Evolutionary conservation across 2,888 invertebrate species (phyloP).

Genomic region (Metallyticus violacea): DNA sequence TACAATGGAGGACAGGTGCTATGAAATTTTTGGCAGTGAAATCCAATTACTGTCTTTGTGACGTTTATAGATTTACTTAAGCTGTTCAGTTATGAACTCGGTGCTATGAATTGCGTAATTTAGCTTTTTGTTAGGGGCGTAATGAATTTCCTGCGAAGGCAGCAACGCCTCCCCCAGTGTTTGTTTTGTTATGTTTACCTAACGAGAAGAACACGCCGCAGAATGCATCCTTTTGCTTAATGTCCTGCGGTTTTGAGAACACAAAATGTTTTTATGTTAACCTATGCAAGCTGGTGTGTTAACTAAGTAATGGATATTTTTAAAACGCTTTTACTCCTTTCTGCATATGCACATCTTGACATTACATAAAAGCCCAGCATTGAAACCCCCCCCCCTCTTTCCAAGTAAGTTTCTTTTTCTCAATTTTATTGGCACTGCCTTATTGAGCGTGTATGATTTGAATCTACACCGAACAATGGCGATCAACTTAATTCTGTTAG

Average conservation of each 20-base stretch:
- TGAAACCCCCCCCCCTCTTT: no score
- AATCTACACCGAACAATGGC: no score
- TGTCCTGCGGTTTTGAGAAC: not conserved
- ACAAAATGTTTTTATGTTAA: not conserved
- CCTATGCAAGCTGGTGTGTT: not conserved
- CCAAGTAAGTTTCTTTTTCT: no score
- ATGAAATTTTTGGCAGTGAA: not conserved
- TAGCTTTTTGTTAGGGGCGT: not conserved
- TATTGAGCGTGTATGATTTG: no score
- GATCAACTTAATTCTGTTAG: no score
- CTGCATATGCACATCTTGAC: not conserved
- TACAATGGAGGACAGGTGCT: not conserved
- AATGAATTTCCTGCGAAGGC: not conserved
- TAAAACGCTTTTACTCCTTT: no score
- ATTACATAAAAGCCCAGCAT: not conserved
- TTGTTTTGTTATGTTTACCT: not conserved
- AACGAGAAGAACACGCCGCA: not conserved
- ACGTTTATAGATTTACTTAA: not conserved
- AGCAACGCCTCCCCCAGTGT: not conserved
- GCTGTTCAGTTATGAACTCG: no score
- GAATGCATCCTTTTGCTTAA: not conserved
- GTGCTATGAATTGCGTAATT: not conserved
- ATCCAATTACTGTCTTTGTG: not conserved
- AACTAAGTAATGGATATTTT: not conserved
- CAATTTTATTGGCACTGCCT: no score